phyloP scores from a whole-genome alignment of 2,797 vertebrate genomes.

The Rhynchonycteris naso region DNA sequence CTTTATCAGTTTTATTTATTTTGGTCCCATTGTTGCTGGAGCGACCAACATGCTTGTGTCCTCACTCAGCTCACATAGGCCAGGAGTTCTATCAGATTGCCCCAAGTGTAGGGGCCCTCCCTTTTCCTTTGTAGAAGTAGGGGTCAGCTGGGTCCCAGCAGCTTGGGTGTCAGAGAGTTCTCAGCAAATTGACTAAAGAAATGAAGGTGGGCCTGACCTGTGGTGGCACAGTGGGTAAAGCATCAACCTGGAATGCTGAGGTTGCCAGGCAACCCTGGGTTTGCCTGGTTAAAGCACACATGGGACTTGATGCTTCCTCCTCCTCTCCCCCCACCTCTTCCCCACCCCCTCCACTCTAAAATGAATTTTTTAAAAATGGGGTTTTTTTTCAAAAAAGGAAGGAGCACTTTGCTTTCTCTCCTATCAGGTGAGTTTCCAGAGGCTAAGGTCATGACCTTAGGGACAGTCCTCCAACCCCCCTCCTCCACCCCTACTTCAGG shows the following conservation, averaged over 20 bases:
- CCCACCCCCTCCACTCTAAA: no score
- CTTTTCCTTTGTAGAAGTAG: no score
- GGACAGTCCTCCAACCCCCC: neutral
- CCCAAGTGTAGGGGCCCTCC: neutral
- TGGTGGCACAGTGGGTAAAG: no score
- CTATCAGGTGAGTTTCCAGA: no score
- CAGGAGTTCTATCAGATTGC: neutral
- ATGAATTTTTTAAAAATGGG: no score
- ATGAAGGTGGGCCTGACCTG: neutral
- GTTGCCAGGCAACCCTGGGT: no score
- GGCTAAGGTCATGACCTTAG: no score
- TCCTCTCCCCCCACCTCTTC: no score
- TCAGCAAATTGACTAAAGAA: neutral
- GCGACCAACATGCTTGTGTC: neutral
- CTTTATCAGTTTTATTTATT: neutral
- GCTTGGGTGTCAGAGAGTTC: neutral
- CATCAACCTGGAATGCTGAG: no score
- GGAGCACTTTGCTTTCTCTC: neutral
- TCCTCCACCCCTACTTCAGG: no score
- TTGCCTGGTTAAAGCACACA: no score
- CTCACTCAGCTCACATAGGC: neutral
- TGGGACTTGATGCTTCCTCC: no score
- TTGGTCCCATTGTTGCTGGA: neutral
- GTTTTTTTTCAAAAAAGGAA: neutral
- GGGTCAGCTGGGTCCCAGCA: neutral